Evolutionary conservation across 2,888 invertebrate species (phyloP).

Genomic region (Meiosimyza platycephala): DNA sequence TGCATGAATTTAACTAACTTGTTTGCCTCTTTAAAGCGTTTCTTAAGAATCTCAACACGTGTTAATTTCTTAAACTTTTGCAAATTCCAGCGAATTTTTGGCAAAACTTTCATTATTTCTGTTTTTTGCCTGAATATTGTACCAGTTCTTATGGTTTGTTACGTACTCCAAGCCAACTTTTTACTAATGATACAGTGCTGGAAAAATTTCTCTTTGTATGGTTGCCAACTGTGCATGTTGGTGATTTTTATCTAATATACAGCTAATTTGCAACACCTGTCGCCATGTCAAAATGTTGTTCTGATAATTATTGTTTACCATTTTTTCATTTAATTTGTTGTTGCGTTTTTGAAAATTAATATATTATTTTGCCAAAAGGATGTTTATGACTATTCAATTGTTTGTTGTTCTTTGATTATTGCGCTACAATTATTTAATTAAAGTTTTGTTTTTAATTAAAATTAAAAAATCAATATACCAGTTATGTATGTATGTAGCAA

Average conservation of each 20-base stretch:
- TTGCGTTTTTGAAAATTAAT: too few species aligned
- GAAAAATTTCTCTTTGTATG: neutral
- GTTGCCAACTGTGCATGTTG: too few species aligned
- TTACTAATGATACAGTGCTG: neutral
- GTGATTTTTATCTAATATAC: neutral
- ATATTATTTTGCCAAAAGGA: too few species aligned
- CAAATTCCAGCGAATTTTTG: conserved; percentile 46
- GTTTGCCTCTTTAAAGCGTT: conserved; percentile 22
- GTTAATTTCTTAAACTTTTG: conserved; percentile 44
- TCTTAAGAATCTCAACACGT: conserved; percentile 45
- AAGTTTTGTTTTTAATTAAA: too few species aligned
- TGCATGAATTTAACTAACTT: neutral
- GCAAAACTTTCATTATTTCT: conserved; percentile 49
- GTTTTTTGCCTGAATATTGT: neutral
- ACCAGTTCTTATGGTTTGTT: neutral
- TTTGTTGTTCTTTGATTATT: too few species aligned
- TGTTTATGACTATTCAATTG: too few species aligned
- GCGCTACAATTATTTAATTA: too few species aligned
- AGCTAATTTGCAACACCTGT: conserved; percentile 10
- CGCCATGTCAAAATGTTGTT: conserved; percentile 16
- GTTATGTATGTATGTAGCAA: too few species aligned
- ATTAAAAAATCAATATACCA: too few species aligned
- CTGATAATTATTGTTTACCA: conserved; percentile 6
- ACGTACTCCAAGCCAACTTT: neutral
- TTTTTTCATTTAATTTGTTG: too few species aligned